Evolutionary conservation across 23 tunicate genomes (phyloP), one percentile per base, ranked within the genome.

Genomic region (Halocynthia roretzi): DNA sequence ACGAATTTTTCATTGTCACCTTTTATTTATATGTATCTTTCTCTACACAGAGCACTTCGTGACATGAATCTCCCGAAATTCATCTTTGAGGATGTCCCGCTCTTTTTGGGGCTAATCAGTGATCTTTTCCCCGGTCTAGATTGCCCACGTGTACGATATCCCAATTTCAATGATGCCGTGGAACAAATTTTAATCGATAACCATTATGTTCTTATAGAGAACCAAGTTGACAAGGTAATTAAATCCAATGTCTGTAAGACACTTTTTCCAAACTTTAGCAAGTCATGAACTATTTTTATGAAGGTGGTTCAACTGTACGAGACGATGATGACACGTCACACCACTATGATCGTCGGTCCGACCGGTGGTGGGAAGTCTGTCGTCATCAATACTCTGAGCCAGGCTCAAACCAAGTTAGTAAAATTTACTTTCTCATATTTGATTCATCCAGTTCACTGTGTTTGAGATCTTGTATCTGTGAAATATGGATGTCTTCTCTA

Each of bases 311-410:
- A 96, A 67, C 51, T 96, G 14, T 96, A 96, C 70, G 99, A 96
- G 68, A 96, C 99, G 5, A 96, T 89, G 99, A 89, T 96, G 99
- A 89, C 96, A 10, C 99, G 99, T 61, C 99, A 96, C 83, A 81
- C 96, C 8, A 89, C 93, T 12, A 96, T 96, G 99, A 77, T 96
- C 19, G 99, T 96, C 48, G 99, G 99, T 8, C 99, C 99, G 49
- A 96, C 99, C 54, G 99, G 96, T 52, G 96, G 96, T 62, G 99
- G 99, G 17, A 96, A 96, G 71, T 85, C 96, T 40, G 96, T 89
- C 14, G 96, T 89, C 67, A 85, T 89, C 78, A 89, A 96, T 62
- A 87, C 96, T 22, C 85, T 96, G 57, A 84, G 86, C 40, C 96
- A 96, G 80, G 93, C 99, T 10, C 99, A 89, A 65, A 96, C 96